These are phyloP conservation scores for Idaea dimidiata DNA, from an alignment of 2,888 invertebrate species.

Conservation along the genomic window DNA sequence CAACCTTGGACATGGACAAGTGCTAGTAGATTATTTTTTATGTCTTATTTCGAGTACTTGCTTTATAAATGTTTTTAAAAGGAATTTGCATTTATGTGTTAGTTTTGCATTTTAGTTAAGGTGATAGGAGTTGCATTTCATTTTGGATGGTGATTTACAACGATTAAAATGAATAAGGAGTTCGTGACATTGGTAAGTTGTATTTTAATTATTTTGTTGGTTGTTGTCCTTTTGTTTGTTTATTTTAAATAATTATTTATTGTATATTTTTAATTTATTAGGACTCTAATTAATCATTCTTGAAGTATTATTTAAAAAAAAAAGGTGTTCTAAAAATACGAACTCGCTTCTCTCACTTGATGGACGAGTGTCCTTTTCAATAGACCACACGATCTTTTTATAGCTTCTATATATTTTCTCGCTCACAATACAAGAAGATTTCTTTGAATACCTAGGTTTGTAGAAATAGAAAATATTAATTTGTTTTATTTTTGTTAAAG, in stretches of 20 bases:
- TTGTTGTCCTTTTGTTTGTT: no score
- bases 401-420: no score
- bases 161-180: constrained; percentile 55
- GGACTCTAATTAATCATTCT: no score
- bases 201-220: constrained; percentile 5
- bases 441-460: no score
- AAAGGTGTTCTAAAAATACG: no score
- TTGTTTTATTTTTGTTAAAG: constrained; percentile 35
- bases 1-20: constrained; percentile 74
- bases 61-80: constrained; percentile 22
- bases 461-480: background rate
- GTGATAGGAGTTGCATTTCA: constrained; percentile 26
- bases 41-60: constrained; percentile 26
- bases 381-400: no score
- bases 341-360: no score
- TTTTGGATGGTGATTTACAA: constrained; percentile 36
- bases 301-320: no score
- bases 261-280: constrained; percentile 4
- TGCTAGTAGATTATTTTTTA: constrained; percentile 39
- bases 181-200: constrained; percentile 56
- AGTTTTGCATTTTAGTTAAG: constrained; percentile 33
- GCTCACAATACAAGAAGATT: no score
- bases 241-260: background rate
- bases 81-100: constrained; percentile 21
- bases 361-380: no score